Evolutionary conservation across 2,888 invertebrate species (phyloP).

Genomic region (Melanostoma scalare): DNA sequence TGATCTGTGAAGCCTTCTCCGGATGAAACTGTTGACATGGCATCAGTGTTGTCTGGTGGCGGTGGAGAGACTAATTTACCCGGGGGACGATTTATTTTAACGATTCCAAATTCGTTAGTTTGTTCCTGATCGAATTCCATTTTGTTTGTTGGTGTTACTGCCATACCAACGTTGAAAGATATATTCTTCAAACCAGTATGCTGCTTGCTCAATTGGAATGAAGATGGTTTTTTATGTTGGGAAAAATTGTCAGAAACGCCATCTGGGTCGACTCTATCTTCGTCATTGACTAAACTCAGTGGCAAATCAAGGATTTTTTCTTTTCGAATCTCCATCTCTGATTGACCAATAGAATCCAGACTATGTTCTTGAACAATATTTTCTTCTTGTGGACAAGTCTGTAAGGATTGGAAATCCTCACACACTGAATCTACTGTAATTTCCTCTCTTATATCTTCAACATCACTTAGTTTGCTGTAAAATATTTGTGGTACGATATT

Average conservation of each 20-base stretch:
- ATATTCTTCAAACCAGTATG: slow-evolving; percentile 82
- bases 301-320: slow-evolving; percentile 32
- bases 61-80: slow-evolving; percentile 77
- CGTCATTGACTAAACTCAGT: slow-evolving; percentile 9
- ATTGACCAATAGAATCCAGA: slow-evolving; percentile 38
- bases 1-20: slow-evolving; percentile 84
- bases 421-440: slow-evolving; percentile 68
- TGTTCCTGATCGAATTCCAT: slow-evolving; percentile 81
- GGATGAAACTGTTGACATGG: slow-evolving; percentile 79
- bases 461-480: slow-evolving; percentile 60
- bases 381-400: slow-evolving; percentile 58
- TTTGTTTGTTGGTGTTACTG: slow-evolving; percentile 81
- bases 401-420: slow-evolving; percentile 73
- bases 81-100: slow-evolving; percentile 80
- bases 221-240: slow-evolving; percentile 76
- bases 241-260: slow-evolving; percentile 75
- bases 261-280: slow-evolving; percentile 59
- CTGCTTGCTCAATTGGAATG: slow-evolving; percentile 80
- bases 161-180: slow-evolving; percentile 81
- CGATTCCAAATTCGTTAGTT: slow-evolving; percentile 80
- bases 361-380: slow-evolving; percentile 25
- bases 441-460: slow-evolving; percentile 50
- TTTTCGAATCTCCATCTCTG: slow-evolving; percentile 30
- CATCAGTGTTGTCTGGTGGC: slow-evolving; percentile 78
- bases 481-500: slow-evolving; percentile 41